These are phyloP conservation scores for Morphnarchus princeps DNA, from an alignment of 2,113 vertebrate species.

Conservation along the genomic window DNA sequence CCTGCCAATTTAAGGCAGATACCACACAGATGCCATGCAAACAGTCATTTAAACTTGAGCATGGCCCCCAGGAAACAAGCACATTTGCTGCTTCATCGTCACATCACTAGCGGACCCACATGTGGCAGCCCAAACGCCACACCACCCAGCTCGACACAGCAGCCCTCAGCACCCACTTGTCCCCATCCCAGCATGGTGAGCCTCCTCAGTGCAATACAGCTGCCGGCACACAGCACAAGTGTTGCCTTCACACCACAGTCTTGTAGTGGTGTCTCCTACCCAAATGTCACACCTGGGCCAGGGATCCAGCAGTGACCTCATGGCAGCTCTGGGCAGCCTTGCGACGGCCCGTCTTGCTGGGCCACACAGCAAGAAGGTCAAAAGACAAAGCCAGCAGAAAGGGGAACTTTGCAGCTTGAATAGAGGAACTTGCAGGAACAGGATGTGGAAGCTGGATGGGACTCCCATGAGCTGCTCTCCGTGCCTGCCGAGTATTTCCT, in stretches of 20 bases:
- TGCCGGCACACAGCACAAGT: not conserved
- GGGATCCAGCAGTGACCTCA: not conserved
- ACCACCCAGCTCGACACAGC: fast-evolving
- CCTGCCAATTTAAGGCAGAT: fast-evolving
- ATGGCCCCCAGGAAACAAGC: not conserved
- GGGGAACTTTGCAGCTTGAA: not conserved
- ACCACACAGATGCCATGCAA: not conserved
- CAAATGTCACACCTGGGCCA: not conserved
- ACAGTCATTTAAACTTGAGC: not conserved
- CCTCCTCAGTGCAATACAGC: not conserved
- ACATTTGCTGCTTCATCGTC: fast-evolving
- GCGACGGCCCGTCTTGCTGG: not conserved
- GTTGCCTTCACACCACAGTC: fast-evolving
- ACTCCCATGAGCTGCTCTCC: not conserved
- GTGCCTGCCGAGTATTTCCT: not conserved
- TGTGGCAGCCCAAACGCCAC: fast-evolving
- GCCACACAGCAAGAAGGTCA: not conserved
- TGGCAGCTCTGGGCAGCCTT: not conserved
- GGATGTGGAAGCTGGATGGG: not conserved
- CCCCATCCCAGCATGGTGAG: fast-evolving
- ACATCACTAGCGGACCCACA: fast-evolving
- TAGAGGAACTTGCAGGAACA: not conserved
- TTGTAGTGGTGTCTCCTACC: too few relatives aligned
- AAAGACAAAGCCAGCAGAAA: not conserved
- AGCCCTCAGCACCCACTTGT: not conserved